Conservation (phyloP, 1,140 invertebrate species). For the Drosophila subpulchrella region DNA sequence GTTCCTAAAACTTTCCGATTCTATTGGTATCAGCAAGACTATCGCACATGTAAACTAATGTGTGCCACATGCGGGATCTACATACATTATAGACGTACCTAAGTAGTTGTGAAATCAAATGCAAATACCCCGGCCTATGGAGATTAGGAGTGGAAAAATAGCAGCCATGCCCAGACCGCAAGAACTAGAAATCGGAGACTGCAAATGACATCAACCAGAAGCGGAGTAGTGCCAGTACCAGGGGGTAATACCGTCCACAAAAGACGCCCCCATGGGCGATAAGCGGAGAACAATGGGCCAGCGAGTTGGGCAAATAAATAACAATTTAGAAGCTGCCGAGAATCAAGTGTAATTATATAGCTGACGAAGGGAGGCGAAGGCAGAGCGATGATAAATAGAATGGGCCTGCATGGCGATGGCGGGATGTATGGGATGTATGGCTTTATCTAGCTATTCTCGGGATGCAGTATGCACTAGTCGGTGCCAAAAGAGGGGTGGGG, state of each 20-base stretch:
- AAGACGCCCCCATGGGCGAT: constrained; percentile 1
- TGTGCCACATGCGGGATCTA: not conserved
- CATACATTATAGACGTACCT: not conserved
- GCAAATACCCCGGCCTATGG: constrained; percentile 14
- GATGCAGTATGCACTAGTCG: constrained; percentile 25
- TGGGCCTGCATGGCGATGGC: not conserved
- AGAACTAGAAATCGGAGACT: constrained; percentile 40
- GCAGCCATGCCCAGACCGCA: constrained; percentile 22
- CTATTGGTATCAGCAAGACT: not conserved
- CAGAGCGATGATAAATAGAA: constrained; percentile 35
- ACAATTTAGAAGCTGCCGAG: constrained; percentile 36
- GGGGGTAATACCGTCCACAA: constrained; percentile 1
- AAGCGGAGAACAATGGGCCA: constrained; percentile 4
- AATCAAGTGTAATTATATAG: constrained; percentile 50
- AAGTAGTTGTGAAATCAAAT: constrained; percentile 21
- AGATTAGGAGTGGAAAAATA: constrained; percentile 46
- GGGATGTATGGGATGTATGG: constrained; percentile 1
- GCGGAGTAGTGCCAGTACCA: constrained; percentile 4
- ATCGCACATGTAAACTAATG: not conserved
- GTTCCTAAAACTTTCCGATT: too few species aligned
- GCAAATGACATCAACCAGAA: constrained; percentile 9
- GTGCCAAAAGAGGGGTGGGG: not conserved
- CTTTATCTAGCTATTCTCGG: constrained; percentile 29
- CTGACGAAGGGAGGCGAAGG: not conserved
- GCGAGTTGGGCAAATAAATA: constrained; percentile 27